Base-by-base conservation (phyloP, 2,797 vertebrate genomes). In the Geotrypetes seraphini region DNA sequence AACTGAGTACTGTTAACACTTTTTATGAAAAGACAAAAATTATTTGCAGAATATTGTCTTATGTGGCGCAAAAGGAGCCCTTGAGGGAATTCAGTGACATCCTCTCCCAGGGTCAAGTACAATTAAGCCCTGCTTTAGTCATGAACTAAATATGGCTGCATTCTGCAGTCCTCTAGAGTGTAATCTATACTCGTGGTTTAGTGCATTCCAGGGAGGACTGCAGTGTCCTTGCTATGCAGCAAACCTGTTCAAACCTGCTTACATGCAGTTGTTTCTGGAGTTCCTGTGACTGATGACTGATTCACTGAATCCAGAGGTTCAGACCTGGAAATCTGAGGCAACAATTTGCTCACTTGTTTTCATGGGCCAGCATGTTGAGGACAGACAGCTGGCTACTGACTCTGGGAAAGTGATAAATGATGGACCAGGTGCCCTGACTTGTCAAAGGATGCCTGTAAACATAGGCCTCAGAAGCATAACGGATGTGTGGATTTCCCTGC, bases 351-450 rank as follows among this genome's bases (percentile, higher is more conserved):
- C 39, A 48, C 71, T n/a, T 60, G 21, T 51, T 63, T 68, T 45
- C 59, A 67, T 39, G 50, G 50, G 69, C 68, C 58, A 40, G 72
- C 66, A 71, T 65, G 79, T 83, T 82, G 83, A 88, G 83, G 66
- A 81, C 76, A 16, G 81, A 78, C 85, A 89, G 83, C 83, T 87
- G 85, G 77, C 46, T 63, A 60, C 74, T 83, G 83, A 83, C 80
- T 79, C 54, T 75, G 31, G 81, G 68, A 59, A 67, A 83, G 81
- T 88, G 86, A 90, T 80, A 87, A 75, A 89, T 86, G 79, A 73
- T 78, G 66, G 60, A 64, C 72, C 85, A 89, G 87, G 81, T 91
- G 83, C 75, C 78, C 65, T 36, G 45, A 53, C 71, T n/a, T 67
- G 54, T 59, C 50, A 44, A 3, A 14, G 53, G 28, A 59, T 6